Percentiles rank a stretch among this genome's conserved stretches.
Conservation (phyloP, 2,888 invertebrate species). For the Aquatica leii region DNA sequence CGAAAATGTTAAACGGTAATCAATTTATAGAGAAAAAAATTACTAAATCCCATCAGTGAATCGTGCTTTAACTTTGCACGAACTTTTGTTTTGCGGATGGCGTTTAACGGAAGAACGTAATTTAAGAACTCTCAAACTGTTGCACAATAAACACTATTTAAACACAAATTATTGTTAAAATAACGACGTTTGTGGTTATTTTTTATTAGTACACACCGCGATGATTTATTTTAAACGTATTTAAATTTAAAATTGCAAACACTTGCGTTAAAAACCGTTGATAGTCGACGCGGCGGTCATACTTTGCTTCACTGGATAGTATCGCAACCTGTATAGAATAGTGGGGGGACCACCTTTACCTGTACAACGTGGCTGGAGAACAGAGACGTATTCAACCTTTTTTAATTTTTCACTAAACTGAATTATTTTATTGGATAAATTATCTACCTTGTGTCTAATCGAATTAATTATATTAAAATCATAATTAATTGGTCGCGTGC, state of each 20-base stretch:
- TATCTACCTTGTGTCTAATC: no score
- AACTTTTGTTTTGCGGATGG: slow-evolving; percentile 32
- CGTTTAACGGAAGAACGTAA: slow-evolving; percentile 27
- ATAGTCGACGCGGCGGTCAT: slow-evolving; percentile 44
- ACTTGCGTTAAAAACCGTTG: slow-evolving; percentile 44
- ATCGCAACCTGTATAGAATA: slow-evolving; percentile 41
- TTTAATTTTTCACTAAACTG: slow-evolving; percentile 13
- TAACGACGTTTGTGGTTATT: no score
- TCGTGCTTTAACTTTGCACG: slow-evolving; percentile 35
- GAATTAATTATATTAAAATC: no score
- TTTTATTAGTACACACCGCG: no score
- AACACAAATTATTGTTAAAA: no score
- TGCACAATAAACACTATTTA: slow-evolving; percentile 25
- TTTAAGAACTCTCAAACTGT: slow-evolving; percentile 32
- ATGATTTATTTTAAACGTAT: slow-evolving; percentile 32
- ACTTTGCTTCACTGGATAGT: slow-evolving; percentile 43
- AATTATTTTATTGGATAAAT: no score
- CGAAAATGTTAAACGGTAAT: neutral
- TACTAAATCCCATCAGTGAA: slow-evolving; percentile 15
- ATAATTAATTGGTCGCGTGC: no score
- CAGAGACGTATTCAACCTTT: slow-evolving; percentile 34
- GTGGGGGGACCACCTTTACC: slow-evolving; percentile 41
- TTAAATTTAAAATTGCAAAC: slow-evolving; percentile 40
- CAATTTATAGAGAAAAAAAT: slow-evolving; percentile 9
- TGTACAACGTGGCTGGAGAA: slow-evolving; percentile 42